These are phyloP conservation scores for Heliconius sara DNA, from an alignment of 2,888 invertebrate species.

Conservation along the genomic window DNA sequence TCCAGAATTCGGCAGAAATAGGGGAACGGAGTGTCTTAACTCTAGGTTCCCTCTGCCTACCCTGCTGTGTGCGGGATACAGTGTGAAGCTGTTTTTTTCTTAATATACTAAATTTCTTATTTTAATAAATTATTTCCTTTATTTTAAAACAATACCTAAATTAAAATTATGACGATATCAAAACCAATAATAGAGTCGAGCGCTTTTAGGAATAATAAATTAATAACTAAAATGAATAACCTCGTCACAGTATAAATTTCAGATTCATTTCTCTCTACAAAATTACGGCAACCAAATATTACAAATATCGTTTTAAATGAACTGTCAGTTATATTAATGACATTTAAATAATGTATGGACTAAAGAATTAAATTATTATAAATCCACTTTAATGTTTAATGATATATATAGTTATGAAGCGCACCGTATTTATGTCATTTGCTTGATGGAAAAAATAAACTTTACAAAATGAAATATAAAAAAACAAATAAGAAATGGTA, in stretches of 20 bases:
- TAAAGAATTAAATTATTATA: background rate
- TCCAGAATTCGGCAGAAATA: no score
- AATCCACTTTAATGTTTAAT: background rate
- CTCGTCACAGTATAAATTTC: background rate
- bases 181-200: background rate
- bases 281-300: conserved; percentile 2
- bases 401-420: background rate
- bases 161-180: background rate
- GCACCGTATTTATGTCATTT: background rate
- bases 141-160: background rate
- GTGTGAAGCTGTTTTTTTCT: no score
- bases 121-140: background rate
- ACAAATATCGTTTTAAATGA: conserved; percentile 14
- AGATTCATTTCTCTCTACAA: conserved; percentile 6
- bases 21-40: no score
- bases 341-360: conserved; percentile 9
- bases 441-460: background rate
- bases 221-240: conserved; percentile 8
- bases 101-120: background rate
- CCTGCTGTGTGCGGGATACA: no score
- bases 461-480: background rate
- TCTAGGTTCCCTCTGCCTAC: no score
- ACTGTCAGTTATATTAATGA: conserved; percentile 11
- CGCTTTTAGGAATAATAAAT: conserved; percentile 1
- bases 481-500: background rate